A percentile compares a stretch with the other conserved stretches of the same genome.
phyloP scores from a whole-genome alignment of 1,140 invertebrate species.

The Drosophila nasuta region DNA sequence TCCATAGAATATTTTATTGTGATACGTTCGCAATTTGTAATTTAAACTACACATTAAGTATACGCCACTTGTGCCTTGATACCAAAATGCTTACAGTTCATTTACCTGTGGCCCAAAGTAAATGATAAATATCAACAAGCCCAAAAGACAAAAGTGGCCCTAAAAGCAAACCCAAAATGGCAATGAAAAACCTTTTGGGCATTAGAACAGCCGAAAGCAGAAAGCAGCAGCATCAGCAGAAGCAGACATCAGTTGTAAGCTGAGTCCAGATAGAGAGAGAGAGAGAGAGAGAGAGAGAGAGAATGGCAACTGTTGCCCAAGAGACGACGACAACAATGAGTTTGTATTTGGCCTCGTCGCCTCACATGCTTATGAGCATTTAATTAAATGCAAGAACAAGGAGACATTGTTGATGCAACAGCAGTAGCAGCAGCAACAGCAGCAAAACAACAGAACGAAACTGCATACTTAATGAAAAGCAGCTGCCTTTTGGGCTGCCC shows the following conservation, averaged over 20 bases:
- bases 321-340: constrained; percentile 64
- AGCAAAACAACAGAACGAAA: constrained; percentile 43
- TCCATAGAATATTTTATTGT: background rate
- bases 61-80: constrained; percentile 9
- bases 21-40: background rate
- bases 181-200: constrained; percentile 36
- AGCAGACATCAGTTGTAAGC: background rate
- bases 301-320: constrained; percentile 32
- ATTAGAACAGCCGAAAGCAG: constrained; percentile 27
- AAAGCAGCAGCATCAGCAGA: background rate
- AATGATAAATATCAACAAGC: constrained; percentile 43
- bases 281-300: background rate
- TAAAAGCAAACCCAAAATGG: constrained; percentile 31
- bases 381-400: constrained; percentile 83
- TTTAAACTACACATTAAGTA: constrained; percentile 16
- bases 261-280: background rate
- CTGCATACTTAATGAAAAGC: constrained; percentile 77
- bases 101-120: constrained; percentile 28
- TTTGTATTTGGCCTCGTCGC: constrained; percentile 35
- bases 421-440: background rate
- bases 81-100: constrained; percentile 28
- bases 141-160: constrained; percentile 37
- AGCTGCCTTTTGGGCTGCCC: constrained; percentile 62
- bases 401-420: constrained; percentile 34
- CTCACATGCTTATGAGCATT: constrained; percentile 82